A percentile compares a stretch with the other conserved stretches of the same genome.
These are phyloP conservation scores for Chymomyza amoena DNA, from an alignment of 2,888 invertebrate species.

Conservation along the genomic window DNA sequence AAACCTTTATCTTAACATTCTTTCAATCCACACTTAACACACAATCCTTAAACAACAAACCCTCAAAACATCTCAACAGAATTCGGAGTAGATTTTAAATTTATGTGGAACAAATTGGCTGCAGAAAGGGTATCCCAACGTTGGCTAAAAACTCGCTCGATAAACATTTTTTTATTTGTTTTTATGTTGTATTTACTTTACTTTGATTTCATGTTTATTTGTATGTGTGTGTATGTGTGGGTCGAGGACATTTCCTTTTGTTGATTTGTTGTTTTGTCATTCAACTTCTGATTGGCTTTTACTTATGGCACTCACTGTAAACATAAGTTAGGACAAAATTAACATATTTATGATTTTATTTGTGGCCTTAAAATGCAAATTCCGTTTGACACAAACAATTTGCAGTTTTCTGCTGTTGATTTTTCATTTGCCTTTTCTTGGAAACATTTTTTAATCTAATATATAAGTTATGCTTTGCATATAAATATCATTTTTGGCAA, in stretches of 20 bases:
- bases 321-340: slow-evolving; percentile 46
- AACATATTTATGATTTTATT: slow-evolving; percentile 74
- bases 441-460: slow-evolving; percentile 50
- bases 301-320: slow-evolving; percentile 10
- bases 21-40: too few species aligned
- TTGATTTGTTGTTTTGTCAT: slow-evolving; percentile 47
- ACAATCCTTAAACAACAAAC: too few species aligned
- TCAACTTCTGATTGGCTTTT: slow-evolving; percentile 76
- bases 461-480: slow-evolving; percentile 37
- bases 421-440: slow-evolving; percentile 14
- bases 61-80: too few species aligned
- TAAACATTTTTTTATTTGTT: slow-evolving; percentile 8
- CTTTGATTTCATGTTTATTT: slow-evolving; percentile 5
- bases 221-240: slow-evolving; percentile 10
- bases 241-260: slow-evolving; percentile 29
- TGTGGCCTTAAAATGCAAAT: slow-evolving; percentile 26
- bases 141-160: too few species aligned
- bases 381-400: slow-evolving; percentile 7
- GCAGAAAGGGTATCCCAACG: too few species aligned
- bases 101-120: too few species aligned
- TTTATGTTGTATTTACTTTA: slow-evolving; percentile 1
- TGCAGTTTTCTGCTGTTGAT: slow-evolving; percentile 4
- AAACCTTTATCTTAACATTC: too few species aligned
- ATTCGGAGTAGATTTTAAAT: too few species aligned
- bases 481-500: slow-evolving; percentile 23